Evolutionary conservation across 1,140 invertebrate genomes (phyloP), one percentile per base, ranked within the genome.

Genomic region (Drosophila cardini): DNA sequence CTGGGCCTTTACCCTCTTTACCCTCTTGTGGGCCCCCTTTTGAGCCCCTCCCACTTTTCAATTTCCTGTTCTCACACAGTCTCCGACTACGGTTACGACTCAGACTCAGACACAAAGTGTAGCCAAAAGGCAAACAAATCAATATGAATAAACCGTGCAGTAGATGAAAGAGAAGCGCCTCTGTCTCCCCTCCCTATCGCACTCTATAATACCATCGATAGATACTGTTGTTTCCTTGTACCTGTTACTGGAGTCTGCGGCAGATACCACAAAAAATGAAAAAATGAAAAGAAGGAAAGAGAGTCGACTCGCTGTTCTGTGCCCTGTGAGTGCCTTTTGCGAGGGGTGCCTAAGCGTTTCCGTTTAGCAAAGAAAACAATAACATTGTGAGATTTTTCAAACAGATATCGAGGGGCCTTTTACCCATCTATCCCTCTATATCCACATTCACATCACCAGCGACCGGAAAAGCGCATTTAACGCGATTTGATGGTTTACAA

Each of bases 401-500:
- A 38, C 38, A 52, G 72, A 71, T 75, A 74, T 26, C 32, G 52
- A 71, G 45, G 52, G 45, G 53, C 56, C 34, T 46, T 53, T 58
- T 56, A 45, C 40, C 38, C 76, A 69, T 52, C 63, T 26, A 46
- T 34, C 10, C 45, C 26, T 50, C 18, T 2, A 32, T 30, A 52
- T 52, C 9, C 43, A 46, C 15, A 46, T 16, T 40, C n/a, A 13
- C 40, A 16, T 15, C 50, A 60, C 56, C 74, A 61, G 56, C 79
- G 76, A 89, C 84, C 84, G 84, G 84, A 89, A 89, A 89, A 89
- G 84, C 84, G 80, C 84, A 89, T 89, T 89, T 89, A 89, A 89
- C 84, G 84, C 84, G 84, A 89, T 89, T 89, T 83, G 84, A 89
- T 89, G 84, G 79, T 89, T 89, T 84, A 89, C 84, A 89, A 89